These are phyloP conservation scores for Glareola pratincola DNA, from an alignment of 2,113 vertebrate species.

Conservation along the genomic window DNA sequence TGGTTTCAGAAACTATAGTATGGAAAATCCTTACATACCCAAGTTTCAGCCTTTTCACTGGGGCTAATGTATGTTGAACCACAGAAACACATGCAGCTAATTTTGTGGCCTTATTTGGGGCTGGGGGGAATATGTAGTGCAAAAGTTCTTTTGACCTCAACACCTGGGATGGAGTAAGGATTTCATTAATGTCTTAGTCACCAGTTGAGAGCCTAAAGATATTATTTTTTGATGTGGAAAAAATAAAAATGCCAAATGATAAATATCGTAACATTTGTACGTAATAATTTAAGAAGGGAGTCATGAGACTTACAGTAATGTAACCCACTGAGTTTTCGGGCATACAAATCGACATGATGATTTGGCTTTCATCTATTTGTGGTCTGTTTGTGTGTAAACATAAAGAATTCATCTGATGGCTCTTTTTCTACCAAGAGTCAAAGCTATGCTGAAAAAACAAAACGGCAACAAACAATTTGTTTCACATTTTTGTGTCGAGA, in stretches of 20 bases:
- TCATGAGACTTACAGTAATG: neutral
- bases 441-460: neutral
- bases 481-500: neutral
- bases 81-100: neutral
- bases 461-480: neutral
- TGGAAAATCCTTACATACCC: neutral
- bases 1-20: neutral
- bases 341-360: neutral
- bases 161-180: neutral
- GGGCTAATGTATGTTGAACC: neutral
- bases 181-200: neutral
- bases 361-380: neutral
- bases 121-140: neutral
- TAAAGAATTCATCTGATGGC: neutral
- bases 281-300: neutral
- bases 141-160: neutral
- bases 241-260: neutral
- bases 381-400: neutral
- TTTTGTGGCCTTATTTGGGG: neutral
- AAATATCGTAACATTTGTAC: neutral
- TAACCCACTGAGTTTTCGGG: neutral
- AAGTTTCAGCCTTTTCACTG: neutral
- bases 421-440: neutral
- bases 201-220: neutral
- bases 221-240: neutral